phyloP scores from a whole-genome alignment of 2,113 vertebrate genomes.

The Campylomormyrus tamandua region DNA sequence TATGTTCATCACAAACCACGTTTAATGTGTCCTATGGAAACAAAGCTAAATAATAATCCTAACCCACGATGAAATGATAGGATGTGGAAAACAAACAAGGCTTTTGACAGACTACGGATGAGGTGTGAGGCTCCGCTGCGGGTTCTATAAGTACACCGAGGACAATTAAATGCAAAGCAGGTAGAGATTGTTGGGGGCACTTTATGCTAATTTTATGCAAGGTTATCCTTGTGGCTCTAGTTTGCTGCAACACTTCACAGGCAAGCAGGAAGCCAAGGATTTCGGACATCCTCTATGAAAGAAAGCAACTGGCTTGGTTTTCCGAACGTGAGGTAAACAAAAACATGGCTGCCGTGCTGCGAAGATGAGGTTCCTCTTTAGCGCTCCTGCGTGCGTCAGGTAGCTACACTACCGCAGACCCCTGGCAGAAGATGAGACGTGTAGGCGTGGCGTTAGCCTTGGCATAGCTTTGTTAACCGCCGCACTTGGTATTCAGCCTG shows the following conservation, averaged over 20 bases:
- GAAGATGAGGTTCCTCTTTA: no score
- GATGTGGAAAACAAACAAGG: neutral
- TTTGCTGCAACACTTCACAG: neutral
- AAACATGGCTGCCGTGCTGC: neutral
- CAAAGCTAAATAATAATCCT: neutral
- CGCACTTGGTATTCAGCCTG: neutral
- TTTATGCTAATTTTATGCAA: constrained; percentile 13
- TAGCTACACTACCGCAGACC: neutral
- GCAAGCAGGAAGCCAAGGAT: neutral
- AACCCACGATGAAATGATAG: neutral
- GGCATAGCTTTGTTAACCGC: neutral
- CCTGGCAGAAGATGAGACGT: neutral
- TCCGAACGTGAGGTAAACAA: neutral
- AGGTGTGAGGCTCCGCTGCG: neutral
- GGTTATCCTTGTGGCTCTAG: neutral
- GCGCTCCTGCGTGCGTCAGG: neutral
- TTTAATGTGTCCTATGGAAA: neutral
- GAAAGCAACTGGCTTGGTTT: neutral
- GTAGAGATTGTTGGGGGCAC: neutral
- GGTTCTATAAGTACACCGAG: neutral
- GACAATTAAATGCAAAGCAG: constrained; percentile 18
- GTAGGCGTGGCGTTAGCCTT: neutral
- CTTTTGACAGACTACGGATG: neutral
- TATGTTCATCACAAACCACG: neutral
- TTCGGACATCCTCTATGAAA: neutral